These are phyloP conservation scores for Drosophila kurseongensis DNA, from an alignment of 1,140 invertebrate genomes.

Conservation along the genomic window DNA sequence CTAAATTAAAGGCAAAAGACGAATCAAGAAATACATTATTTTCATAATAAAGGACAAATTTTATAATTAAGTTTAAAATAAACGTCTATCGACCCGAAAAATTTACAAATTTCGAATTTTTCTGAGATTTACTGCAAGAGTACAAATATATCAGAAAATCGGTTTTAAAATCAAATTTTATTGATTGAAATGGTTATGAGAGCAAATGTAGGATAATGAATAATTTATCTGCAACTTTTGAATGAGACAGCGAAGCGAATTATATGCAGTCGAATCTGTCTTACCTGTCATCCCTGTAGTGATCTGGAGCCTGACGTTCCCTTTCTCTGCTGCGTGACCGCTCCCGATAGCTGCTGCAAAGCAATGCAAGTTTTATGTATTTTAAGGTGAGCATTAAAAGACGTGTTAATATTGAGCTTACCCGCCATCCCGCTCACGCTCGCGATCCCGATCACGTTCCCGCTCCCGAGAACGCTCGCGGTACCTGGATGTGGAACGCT, in stretches of 20 bases:
- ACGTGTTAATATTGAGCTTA: slow-evolving; percentile 26
- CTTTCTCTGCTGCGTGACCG: slow-evolving; percentile 86
- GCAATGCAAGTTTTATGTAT: background rate
- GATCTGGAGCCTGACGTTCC: slow-evolving; percentile 86
- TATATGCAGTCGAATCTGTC: background rate
- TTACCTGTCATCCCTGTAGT: slow-evolving; percentile 92
- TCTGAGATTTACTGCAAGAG: background rate
- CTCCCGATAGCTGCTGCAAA: slow-evolving; percentile 85
- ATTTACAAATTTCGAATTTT: background rate
- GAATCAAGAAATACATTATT: too few relatives aligned
- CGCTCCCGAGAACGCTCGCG: slow-evolving; percentile 88
- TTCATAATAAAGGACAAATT: too few relatives aligned
- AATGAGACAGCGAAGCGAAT: slow-evolving; percentile 3
- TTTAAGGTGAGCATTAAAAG: background rate
- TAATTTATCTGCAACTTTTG: background rate
- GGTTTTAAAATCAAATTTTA: background rate
- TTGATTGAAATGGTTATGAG: background rate
- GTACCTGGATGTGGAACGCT: slow-evolving; percentile 92
- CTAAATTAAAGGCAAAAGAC: too few relatives aligned
- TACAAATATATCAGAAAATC: background rate
- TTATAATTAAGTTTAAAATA: too few relatives aligned
- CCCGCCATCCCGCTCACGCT: slow-evolving; percentile 88
- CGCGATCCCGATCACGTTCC: slow-evolving; percentile 89
- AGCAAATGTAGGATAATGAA: background rate
- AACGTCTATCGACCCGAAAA: too few relatives aligned